Base-by-base conservation (phyloP, 2,113 vertebrate genomes). In the Eudyptes chrysolophus region DNA sequence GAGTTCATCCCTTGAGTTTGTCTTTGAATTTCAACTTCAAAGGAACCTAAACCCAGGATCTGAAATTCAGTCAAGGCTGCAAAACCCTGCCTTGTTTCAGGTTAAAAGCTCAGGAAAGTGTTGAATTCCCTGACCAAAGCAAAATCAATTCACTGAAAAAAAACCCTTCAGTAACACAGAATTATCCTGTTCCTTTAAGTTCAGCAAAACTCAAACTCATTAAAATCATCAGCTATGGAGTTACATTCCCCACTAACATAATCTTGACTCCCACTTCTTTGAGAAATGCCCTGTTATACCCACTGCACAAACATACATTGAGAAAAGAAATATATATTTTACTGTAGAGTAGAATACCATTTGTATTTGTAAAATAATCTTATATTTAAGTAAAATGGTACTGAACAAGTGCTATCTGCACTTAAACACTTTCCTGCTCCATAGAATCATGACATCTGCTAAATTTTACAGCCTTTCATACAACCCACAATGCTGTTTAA, bases 11-110 rank as follows among this genome's bases (percentile, higher is more conserved):
- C 26, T 96, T 60, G 26, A 85, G n/a, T 83, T 83, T 92, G 71
- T 57, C 85, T 96, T 95, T 92, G 89, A 92, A 62, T 87, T 96
- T 87, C 60, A 70, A n/a, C 68, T 87, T 95, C 83, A 90, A 95
- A 96, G 72, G 29, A 74, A 78, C 42, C 55, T 70, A 78, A 90
- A 95, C 74, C 42, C 2, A 1, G 2, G 7, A 61, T 38, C 62
- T 64, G 77, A 96, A 95, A 87, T 68, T 76, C 80, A 90, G 84
- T 70, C 64, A 84, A 82, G 57, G 55, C 34, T 85, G 62, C 34
- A 94, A 92, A 96, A 48, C n/a, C 30, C 87, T 71, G 34, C 54
- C 64, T 91, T 92, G 10, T 94, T 90, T 92, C 60, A 71, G 84
- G 72, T 89, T 84, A 89, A 95, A 94, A 92, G 34, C 89, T 81